Base-by-base conservation (phyloP, 2,797 vertebrate species). In the Lepilemur septentrionalis region DNA sequence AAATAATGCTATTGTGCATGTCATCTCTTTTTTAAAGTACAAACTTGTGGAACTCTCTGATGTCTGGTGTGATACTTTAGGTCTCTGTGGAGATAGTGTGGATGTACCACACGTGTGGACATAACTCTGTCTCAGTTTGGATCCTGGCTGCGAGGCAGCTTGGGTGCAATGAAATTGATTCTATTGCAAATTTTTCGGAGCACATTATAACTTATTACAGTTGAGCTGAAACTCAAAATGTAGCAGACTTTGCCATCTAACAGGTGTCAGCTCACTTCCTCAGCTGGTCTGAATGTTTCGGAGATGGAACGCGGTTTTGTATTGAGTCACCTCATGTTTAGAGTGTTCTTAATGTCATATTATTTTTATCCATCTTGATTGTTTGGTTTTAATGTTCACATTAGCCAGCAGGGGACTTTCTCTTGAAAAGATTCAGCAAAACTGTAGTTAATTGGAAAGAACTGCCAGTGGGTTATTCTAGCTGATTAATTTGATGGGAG, bases 311-410 rank as follows among this genome's bases (percentile, higher is more conserved):
- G 38, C 50, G 23, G 8, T 84, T 92, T 90, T 59, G 28, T 76
- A 10, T 80, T n/a, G 38, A 90, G 73, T 94, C 28, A 88, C 38
- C 41, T 92, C 72, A 35, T 63, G 52, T 50, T 75, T 79, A 89
- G 38, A 78, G 67, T 41, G 20, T 73, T 69, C 43, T 61, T 90
- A 73, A 84, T 79, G 32, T 59, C n/a, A 11, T 86, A 59, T 25
- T 79, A 48, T 20, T 82, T 96, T 79, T 96, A 61, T 82, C 28
- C 22, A 43, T 69, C 5, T 10, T 20, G 79, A 93, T 50, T 59
- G n/a, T 92, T 95, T 82, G 35, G 25, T 69, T 78, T 91, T 88
- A 59, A 63, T 52, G 14, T 95, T 75, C 94, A 30, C 55, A 41
- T 87, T 70, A 61, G 32, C 46, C 67, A 38, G 10, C 67, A 81